phyloP scores from a whole-genome alignment of 1,140 invertebrate species.

The Zaprionus nigranus region DNA sequence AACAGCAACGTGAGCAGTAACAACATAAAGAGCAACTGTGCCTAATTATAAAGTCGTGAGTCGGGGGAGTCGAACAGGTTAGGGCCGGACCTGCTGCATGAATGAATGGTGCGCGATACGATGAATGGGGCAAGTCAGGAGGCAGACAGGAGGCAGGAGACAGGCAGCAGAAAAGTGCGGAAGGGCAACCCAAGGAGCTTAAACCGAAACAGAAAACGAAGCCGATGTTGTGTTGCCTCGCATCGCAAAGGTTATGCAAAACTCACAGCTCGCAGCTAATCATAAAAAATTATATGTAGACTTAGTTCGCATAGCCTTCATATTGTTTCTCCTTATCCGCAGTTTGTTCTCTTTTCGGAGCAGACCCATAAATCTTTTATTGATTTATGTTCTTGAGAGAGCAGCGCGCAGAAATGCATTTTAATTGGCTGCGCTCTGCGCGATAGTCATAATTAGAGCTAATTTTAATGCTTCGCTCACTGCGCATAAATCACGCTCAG shows the following conservation, averaged over 20 bases:
- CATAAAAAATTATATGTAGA: slow-evolving; percentile 77
- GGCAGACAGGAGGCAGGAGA: neutral
- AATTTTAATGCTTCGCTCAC: slow-evolving; percentile 66
- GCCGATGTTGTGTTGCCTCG: neutral
- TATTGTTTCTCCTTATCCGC: slow-evolving; percentile 22
- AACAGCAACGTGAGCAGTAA: slow-evolving; percentile 7
- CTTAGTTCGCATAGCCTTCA: slow-evolving; percentile 44
- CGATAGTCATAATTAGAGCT: slow-evolving; percentile 81
- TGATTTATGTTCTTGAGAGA: slow-evolving; percentile 68
- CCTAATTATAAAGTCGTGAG: slow-evolving; percentile 83
- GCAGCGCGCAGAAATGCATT: slow-evolving; percentile 65
- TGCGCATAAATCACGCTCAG: slow-evolving; percentile 65
- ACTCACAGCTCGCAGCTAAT: slow-evolving; percentile 65
- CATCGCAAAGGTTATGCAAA: slow-evolving; percentile 71
- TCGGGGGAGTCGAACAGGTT: slow-evolving; percentile 67
- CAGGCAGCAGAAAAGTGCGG: neutral
- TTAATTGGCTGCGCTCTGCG: slow-evolving; percentile 70
- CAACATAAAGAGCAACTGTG: slow-evolving; percentile 55
- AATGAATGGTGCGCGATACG: slow-evolving; percentile 39
- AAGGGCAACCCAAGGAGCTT: neutral
- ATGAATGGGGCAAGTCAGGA: slow-evolving; percentile 25
- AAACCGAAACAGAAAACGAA: neutral
- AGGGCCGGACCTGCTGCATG: slow-evolving; percentile 49
- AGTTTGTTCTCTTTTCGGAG: slow-evolving; percentile 25
- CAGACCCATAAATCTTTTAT: slow-evolving; percentile 80